Evolutionary conservation across 2,113 vertebrate genomes (phyloP).

Genomic region (cattle (Bos taurus)): DNA sequence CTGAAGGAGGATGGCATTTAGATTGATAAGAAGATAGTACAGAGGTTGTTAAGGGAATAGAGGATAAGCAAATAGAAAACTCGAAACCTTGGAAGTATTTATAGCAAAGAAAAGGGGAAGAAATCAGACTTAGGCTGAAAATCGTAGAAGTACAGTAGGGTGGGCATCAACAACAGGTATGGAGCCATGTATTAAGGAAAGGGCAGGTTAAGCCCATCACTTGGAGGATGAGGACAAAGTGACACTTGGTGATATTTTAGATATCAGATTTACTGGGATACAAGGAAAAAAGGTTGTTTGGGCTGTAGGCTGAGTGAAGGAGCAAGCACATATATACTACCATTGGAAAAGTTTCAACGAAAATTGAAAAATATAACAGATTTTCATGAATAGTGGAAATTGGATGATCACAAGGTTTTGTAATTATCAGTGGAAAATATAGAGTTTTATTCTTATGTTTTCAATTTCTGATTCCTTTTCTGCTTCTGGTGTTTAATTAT

Average conservation of each 20-base stretch:
- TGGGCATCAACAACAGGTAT: background rate
- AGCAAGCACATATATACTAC: background rate
- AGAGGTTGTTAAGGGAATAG: background rate
- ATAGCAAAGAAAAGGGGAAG: background rate
- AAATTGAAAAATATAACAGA: background rate
- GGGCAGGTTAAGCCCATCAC: fast-evolving
- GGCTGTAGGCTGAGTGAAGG: background rate
- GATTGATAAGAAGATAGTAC: background rate
- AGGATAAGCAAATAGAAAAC: background rate
- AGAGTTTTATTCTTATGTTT: background rate
- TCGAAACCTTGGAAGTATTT: background rate
- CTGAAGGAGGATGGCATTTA: background rate
- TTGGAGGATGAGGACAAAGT: background rate
- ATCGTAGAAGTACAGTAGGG: background rate
- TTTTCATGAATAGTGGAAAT: background rate
- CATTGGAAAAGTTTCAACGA: background rate
- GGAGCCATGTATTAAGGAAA: background rate
- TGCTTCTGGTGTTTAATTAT: background rate
- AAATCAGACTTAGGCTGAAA: background rate
- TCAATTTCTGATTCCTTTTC: background rate
- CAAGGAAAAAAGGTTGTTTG: no score
- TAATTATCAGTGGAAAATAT: background rate
- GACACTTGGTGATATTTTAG: background rate
- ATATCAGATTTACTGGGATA: background rate
- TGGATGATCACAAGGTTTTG: background rate